Conservation (phyloP, 2,888 invertebrate genomes). For the Melanostoma scalare region DNA sequence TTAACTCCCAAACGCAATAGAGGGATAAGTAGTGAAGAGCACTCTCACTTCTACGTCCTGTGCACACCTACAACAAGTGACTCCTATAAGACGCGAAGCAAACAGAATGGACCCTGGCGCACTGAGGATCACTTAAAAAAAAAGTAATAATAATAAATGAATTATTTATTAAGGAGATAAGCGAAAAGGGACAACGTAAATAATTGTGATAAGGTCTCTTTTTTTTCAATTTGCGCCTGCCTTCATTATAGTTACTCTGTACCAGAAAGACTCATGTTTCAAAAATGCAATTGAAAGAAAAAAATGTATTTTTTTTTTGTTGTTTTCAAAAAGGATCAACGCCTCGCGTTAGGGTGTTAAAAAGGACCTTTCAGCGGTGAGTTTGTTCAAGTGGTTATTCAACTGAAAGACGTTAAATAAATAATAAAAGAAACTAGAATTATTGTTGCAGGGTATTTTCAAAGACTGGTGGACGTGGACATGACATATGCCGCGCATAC, state of each 20-base stretch:
- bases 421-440: constrained; percentile 18
- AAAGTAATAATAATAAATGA: constrained; percentile 54
- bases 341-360: constrained; percentile 57
- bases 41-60: not conserved
- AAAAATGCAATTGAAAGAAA: constrained; percentile 26
- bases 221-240: not conserved
- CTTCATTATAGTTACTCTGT: constrained; percentile 1
- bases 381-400: constrained; percentile 51
- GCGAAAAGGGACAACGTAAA: constrained; percentile 66
- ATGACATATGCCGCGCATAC: constrained; percentile 46
- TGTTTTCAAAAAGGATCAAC: constrained; percentile 49
- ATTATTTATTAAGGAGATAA: constrained; percentile 63
- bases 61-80: not conserved
- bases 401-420: constrained; percentile 47
- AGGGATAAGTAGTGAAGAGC: constrained; percentile 16
- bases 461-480: not conserved
- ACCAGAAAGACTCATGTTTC: constrained; percentile 52
- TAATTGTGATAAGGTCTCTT: constrained; percentile 52
- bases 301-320: constrained; percentile 32
- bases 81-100: constrained; percentile 14
- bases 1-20: constrained; percentile 8
- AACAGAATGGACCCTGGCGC: not conserved
- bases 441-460: constrained; percentile 10
- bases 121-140: constrained; percentile 35
- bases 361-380: constrained; percentile 44